phyloP scores from a whole-genome alignment of 2,113 vertebrate species.

The Nothobranchius kuhntae region DNA sequence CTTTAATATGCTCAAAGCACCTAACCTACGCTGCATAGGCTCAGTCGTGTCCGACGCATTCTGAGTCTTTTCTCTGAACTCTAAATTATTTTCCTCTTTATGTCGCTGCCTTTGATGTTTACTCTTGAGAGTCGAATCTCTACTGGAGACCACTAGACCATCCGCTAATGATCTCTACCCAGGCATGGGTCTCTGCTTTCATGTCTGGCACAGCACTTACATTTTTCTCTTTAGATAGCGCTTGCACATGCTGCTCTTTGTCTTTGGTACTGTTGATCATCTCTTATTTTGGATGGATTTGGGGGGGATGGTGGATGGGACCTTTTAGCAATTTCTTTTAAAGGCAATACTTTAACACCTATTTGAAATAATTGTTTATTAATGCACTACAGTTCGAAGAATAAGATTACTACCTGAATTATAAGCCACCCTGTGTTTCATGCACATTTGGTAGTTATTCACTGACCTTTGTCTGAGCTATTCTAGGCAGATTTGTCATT shows the following conservation, averaged over 20 bases:
- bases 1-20: slow-evolving; percentile 23
- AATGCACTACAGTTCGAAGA: background rate
- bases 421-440: background rate
- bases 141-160: slow-evolving; percentile 64
- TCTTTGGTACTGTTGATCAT: slow-evolving; percentile 36
- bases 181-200: slow-evolving; percentile 56
- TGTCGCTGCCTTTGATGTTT: slow-evolving; percentile 67
- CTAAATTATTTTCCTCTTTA: slow-evolving; percentile 47
- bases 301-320: slow-evolving; percentile 3
- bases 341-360: slow-evolving; percentile 24
- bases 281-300: slow-evolving; percentile 11
- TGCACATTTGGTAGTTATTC: slow-evolving; percentile 35
- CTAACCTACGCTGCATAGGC: slow-evolving; percentile 31
- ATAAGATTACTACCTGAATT: slow-evolving; percentile 9
- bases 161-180: slow-evolving; percentile 70
- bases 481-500: slow-evolving; percentile 7
- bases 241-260: slow-evolving; percentile 33
- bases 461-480: slow-evolving; percentile 44
- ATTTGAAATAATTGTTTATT: background rate
- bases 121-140: slow-evolving; percentile 65
- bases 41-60: slow-evolving; percentile 33
- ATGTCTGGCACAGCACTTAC: slow-evolving; percentile 62
- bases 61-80: slow-evolving; percentile 23
- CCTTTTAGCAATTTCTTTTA: slow-evolving; percentile 23
- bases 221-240: slow-evolving; percentile 49